These are phyloP conservation scores for Bathynomus jamesi DNA, from an alignment of 1,140 invertebrate genomes.

Conservation along the genomic window DNA sequence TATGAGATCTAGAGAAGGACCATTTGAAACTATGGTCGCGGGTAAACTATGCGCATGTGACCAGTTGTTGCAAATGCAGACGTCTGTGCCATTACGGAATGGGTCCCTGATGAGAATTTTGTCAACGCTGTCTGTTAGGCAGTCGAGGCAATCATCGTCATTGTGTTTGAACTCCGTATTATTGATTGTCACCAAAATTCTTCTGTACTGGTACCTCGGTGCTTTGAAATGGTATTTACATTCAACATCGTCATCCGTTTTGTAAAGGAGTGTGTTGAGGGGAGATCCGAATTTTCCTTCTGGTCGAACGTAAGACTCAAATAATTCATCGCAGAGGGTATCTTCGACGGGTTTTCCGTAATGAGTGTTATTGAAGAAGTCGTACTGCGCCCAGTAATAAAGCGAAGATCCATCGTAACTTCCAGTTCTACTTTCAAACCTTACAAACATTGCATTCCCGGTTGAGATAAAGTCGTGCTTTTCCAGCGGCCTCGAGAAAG, in stretches of 20 bases:
- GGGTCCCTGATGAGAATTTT: slow-evolving; percentile 52
- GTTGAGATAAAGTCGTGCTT: slow-evolving; percentile 84
- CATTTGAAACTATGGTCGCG: slow-evolving; percentile 57
- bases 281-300: slow-evolving; percentile 66
- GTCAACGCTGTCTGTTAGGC: slow-evolving; percentile 73
- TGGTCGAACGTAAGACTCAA: slow-evolving; percentile 61
- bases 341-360: slow-evolving; percentile 67
- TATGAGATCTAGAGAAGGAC: slow-evolving; percentile 66
- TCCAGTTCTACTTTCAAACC: slow-evolving; percentile 66
- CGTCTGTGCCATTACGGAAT: slow-evolving; percentile 32
- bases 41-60: slow-evolving; percentile 27
- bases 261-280: slow-evolving; percentile 74
- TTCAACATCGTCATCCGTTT: slow-evolving; percentile 61
- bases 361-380: slow-evolving; percentile 81
- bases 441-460: slow-evolving; percentile 69
- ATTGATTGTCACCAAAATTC: slow-evolving; percentile 63
- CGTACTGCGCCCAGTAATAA: slow-evolving; percentile 86
- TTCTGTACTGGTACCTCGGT: slow-evolving; percentile 64
- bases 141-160: slow-evolving; percentile 66
- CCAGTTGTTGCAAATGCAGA: slow-evolving; percentile 36
- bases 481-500: slow-evolving; percentile 81
- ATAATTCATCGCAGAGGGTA: slow-evolving; percentile 75
- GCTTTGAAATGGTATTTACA: slow-evolving; percentile 77
- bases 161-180: slow-evolving; percentile 50
- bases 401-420: slow-evolving; percentile 54